Conservation (phyloP, 2,797 vertebrate species). For the Mergus octosetaceus region DNA sequence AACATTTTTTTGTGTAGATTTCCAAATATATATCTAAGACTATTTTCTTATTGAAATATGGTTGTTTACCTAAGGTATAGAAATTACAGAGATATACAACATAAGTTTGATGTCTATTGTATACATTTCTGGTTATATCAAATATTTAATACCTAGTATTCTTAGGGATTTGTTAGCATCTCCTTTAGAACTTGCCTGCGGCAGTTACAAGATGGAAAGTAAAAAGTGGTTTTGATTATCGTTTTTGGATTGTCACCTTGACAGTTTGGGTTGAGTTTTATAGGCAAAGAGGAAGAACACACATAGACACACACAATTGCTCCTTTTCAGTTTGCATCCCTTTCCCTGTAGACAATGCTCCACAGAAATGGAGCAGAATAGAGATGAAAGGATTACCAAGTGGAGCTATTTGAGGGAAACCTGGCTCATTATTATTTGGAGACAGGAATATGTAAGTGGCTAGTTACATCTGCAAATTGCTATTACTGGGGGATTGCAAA, state of each 20-base stretch:
- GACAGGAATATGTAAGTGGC: conserved; percentile 35
- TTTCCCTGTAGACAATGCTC: conserved; percentile 72
- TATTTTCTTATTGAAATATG: conserved; percentile 42
- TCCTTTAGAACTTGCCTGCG: conserved; percentile 82
- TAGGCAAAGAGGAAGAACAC: conserved; percentile 74
- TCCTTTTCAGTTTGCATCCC: conserved; percentile 69
- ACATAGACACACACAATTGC: conserved; percentile 58
- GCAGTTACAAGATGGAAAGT: conserved; percentile 82
- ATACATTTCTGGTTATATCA: conserved; percentile 79
- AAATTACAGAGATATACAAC: conserved; percentile 67
- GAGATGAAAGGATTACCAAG: conserved; percentile 77
- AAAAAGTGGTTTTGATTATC: conserved; percentile 85
- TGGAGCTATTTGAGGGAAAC: conserved; percentile 52
- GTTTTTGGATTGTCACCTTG: conserved; percentile 86
- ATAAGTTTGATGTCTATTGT: conserved; percentile 73
- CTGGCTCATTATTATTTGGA: conserved; percentile 44
- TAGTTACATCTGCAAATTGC: conserved; percentile 30
- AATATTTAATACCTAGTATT: conserved; percentile 83
- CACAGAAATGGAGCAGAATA: conserved; percentile 71
- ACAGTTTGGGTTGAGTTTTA: conserved; percentile 80
- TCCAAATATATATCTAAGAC: conserved; percentile 51
- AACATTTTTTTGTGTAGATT: conserved; percentile 64
- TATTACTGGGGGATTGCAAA: neutral
- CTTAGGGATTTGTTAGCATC: conserved; percentile 85
- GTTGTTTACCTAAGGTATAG: conserved; percentile 60